Evolutionary conservation across 2,888 invertebrate species (phyloP), one percentile per base, ranked within the genome.

Genomic region (Cryptocephalus primarius): DNA sequence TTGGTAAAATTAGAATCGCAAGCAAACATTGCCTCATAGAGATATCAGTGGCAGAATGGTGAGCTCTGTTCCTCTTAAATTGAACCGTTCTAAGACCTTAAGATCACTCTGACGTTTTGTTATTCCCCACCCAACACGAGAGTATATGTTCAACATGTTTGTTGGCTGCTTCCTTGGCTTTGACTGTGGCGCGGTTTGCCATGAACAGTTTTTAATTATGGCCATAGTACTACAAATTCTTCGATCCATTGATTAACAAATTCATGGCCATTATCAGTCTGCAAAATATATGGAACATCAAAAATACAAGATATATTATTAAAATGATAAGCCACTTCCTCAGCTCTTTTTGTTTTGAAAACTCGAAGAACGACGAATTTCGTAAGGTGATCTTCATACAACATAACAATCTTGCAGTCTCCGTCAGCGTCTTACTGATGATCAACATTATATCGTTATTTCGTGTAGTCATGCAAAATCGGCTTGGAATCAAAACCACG

Each of bases 311-410:
- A 69, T 45, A 71, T 67, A 45, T 68, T 62, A 14, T 62, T 39
- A 2, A 72, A 42, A 10, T 56, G 44, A 44, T 62, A 50, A 22
- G 67, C 66, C 11, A 69, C 65, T 51, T 69, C 66, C 43, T 46
- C 53, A 2, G 66, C 63, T 47, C 50, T 48, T 46, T 68, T 67
- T 3, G 52, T 60, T 54, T 59, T 50, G n/a, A 69, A 49, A 8
- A 68, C 46, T 42, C 65, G 52, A 6, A 70, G 53, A 9, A 57
- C 42, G 13, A 68, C 58, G 57, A 69, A 70, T 60, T 69, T 66
- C 9, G 68, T 69, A 1, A 60, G 44, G 49, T 67, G 63, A 44
- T 68, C 67, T 54, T 68, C 66, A 45, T 67, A 66, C 4, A 63
- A 60, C 44, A 69, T 46, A 63, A 49, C 66, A 34, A 34, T 9